These are phyloP conservation scores for Drosophila limbata DNA, from an alignment of 2,888 invertebrate genomes.

Conservation along the genomic window DNA sequence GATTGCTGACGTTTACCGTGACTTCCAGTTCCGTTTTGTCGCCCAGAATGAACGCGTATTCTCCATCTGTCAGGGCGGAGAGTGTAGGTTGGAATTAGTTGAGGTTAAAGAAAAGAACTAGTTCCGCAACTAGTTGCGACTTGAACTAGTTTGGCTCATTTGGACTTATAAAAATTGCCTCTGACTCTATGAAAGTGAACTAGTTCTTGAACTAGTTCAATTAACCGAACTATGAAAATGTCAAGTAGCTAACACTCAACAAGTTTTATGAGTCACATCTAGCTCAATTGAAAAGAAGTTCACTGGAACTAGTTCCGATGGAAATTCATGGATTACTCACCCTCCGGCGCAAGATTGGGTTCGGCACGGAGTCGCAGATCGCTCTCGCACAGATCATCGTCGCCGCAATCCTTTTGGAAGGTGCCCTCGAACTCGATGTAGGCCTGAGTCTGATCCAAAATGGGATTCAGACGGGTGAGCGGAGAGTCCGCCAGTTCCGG, in stretches of 20 bases:
- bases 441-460: slow-evolving; percentile 94
- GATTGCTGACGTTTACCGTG: slow-evolving; percentile 91
- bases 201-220: not conserved
- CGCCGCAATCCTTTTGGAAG: slow-evolving; percentile 96
- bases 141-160: not conserved
- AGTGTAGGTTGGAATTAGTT: not conserved
- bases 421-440: slow-evolving; percentile 92
- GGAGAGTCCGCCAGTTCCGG: slow-evolving; percentile 87
- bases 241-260: not conserved
- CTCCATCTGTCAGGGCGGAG: slow-evolving; percentile 72
- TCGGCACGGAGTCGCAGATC: slow-evolving; percentile 89
- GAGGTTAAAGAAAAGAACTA: not conserved
- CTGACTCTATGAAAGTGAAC: not conserved
- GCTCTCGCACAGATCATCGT: slow-evolving; percentile 94
- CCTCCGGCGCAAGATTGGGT: slow-evolving; percentile 79
- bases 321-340: slow-evolving; percentile 72
- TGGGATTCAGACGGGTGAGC: slow-evolving; percentile 87
- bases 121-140: not conserved
- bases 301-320: slow-evolving; percentile 3
- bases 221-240: not conserved
- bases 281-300: not conserved
- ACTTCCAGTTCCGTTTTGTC: slow-evolving; percentile 92
- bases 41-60: slow-evolving; percentile 88
- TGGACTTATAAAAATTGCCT: no score
- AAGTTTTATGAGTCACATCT: not conserved